Conservation (phyloP, 2,888 invertebrate genomes). For the Megalurothrips usitatus region DNA sequence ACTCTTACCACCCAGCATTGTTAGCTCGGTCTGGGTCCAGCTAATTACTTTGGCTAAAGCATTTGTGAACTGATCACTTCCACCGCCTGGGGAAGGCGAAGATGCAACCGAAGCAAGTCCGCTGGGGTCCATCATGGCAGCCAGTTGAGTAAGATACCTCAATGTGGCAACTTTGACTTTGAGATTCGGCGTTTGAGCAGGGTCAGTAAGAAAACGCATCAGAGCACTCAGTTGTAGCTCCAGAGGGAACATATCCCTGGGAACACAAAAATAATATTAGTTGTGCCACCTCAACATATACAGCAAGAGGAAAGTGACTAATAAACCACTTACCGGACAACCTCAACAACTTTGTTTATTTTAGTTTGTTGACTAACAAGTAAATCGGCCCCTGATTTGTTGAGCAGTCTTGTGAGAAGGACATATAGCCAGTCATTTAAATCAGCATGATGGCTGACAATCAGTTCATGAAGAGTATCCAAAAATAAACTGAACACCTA, state of each 20-base stretch:
- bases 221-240: slow-evolving; percentile 57
- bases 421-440: slow-evolving; percentile 91
- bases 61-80: slow-evolving; percentile 50
- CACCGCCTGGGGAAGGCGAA: slow-evolving; percentile 36
- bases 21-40: slow-evolving; percentile 61
- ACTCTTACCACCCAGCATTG: slow-evolving; percentile 59
- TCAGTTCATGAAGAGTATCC: slow-evolving; percentile 87
- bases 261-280: slow-evolving; percentile 33
- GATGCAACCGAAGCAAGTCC: slow-evolving; percentile 38
- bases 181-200: slow-evolving; percentile 85
- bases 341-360: slow-evolving; percentile 77
- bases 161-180: slow-evolving; percentile 73
- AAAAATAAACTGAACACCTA: slow-evolving; percentile 84
- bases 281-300: background rate
- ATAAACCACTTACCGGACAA: slow-evolving; percentile 56
- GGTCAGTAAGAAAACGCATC: slow-evolving; percentile 77
- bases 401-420: slow-evolving; percentile 77
- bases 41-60: slow-evolving; percentile 69
- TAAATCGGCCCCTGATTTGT: slow-evolving; percentile 87
- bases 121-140: slow-evolving; percentile 46
- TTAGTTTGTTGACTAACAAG: slow-evolving; percentile 88
- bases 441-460: slow-evolving; percentile 79
- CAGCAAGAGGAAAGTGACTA: background rate
- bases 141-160: slow-evolving; percentile 61
- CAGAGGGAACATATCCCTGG: slow-evolving; percentile 56